Percentiles rank a stretch among this genome's conserved stretches.
Evolutionary conservation across 2,113 vertebrate genomes (phyloP).

Genomic region (Sclerurus mexicanus): DNA sequence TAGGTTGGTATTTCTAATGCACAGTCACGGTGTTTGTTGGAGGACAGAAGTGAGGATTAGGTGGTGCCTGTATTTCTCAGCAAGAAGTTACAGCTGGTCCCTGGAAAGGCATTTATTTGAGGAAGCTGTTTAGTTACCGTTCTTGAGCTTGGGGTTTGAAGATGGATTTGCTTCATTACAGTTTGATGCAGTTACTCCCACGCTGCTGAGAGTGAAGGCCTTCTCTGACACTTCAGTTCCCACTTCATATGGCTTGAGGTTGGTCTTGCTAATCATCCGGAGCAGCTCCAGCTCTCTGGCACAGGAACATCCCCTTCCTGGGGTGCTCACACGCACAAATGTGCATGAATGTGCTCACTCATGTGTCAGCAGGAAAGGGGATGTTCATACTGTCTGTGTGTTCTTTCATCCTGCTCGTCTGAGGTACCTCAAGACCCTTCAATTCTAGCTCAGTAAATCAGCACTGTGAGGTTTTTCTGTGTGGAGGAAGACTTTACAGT

Average conservation of each 20-base stretch:
- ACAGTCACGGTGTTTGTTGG: background rate
- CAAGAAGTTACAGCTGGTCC: background rate
- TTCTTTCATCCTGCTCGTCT: background rate
- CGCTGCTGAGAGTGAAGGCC: background rate
- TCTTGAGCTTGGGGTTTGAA: background rate
- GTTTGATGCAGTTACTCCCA: background rate
- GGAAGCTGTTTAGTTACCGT: background rate
- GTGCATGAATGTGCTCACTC: background rate
- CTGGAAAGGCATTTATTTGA: background rate
- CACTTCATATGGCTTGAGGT: background rate
- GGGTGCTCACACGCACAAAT: background rate
- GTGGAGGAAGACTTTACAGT: background rate
- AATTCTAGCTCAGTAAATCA: background rate
- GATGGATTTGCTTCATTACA: slow-evolving; percentile 9
- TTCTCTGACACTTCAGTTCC: slow-evolving; percentile 1
- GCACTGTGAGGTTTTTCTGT: background rate
- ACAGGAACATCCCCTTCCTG: background rate
- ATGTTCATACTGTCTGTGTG: fast-evolving
- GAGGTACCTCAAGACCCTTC: background rate
- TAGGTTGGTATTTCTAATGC: background rate
- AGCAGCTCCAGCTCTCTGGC: background rate
- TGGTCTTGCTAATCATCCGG: background rate
- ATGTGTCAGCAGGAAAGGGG: background rate
- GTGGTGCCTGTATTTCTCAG: background rate
- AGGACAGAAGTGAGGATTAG: background rate